phyloP scores from a whole-genome alignment of 2,113 vertebrate genomes.

The Acrocephalus kingi region DNA sequence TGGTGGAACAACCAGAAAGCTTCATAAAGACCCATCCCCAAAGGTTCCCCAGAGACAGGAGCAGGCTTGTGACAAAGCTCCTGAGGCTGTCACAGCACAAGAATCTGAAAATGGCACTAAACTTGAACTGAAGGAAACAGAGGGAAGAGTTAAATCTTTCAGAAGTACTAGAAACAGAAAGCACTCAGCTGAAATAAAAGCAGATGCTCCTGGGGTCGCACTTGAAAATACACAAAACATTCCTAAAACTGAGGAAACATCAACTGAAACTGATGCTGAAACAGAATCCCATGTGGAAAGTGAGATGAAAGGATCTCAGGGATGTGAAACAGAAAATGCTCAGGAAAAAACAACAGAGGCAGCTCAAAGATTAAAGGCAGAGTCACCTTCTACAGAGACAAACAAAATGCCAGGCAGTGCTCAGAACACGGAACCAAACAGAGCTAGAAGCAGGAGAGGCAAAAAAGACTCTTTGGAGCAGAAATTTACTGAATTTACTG shows the following conservation, averaged over 20 bases:
- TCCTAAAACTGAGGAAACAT: not conserved
- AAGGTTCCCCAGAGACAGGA: not conserved
- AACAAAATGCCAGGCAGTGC: not conserved
- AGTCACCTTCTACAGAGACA: not conserved
- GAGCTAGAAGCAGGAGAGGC: not conserved
- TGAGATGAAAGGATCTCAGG: not conserved
- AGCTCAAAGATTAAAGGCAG: not conserved
- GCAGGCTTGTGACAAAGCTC: not conserved
- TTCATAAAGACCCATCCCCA: not conserved
- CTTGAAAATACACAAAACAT: not conserved
- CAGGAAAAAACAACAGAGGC: not conserved
- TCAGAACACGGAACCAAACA: not conserved
- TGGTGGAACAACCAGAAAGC: not conserved
- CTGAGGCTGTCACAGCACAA: not conserved
- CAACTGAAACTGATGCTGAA: not conserved
- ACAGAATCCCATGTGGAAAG: not conserved
- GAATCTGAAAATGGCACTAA: not conserved
- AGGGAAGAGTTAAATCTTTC: not conserved
- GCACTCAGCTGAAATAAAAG: not conserved
- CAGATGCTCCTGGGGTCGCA: fast-evolving
- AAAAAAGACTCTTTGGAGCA: not conserved
- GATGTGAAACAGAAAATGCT: not conserved
- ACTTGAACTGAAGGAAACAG: not conserved
- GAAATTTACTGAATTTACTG: not conserved
- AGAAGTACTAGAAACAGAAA: conserved; percentile 31